Evolutionary conservation across 2,888 invertebrate genomes (phyloP).

Genomic region (Troglohyphantes excavatus): DNA sequence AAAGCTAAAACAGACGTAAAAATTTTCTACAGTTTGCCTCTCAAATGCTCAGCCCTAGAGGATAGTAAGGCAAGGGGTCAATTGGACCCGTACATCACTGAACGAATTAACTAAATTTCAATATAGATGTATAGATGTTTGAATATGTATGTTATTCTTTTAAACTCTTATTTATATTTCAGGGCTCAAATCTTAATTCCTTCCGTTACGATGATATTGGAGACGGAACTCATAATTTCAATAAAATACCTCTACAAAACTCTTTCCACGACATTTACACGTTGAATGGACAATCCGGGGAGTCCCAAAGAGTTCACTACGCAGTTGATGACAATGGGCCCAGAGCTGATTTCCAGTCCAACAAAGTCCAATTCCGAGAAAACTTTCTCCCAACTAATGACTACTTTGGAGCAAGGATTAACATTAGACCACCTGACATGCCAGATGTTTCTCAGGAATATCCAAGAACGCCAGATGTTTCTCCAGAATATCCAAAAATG

Average conservation of each 20-base stretch:
- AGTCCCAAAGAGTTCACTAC: conserved; percentile 50
- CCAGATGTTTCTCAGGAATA: neutral
- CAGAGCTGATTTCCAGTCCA: conserved; percentile 53
- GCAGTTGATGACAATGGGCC: conserved; percentile 46
- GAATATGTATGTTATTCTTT: neutral
- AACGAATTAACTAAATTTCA: too few relatives aligned
- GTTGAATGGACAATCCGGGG: conserved; percentile 6
- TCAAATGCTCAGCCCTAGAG: too few relatives aligned
- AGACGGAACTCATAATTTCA: neutral
- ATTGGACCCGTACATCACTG: too few relatives aligned
- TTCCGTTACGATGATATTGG: neutral
- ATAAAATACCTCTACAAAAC: neutral
- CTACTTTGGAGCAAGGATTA: conserved; percentile 17
- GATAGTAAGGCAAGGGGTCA: too few relatives aligned
- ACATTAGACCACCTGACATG: neutral
- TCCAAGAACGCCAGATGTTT: too few relatives aligned
- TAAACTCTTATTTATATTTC: neutral
- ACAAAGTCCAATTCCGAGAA: neutral
- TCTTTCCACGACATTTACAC: conserved; percentile 59
- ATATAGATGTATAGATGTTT: too few relatives aligned
- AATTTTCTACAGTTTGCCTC: too few relatives aligned
- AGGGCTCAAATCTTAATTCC: neutral
- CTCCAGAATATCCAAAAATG: too few relatives aligned
- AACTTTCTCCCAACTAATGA: neutral
- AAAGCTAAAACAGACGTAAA: too few relatives aligned